Conservation (phyloP, 2,888 invertebrate genomes). For the Sinohyriopsis cumingii region DNA sequence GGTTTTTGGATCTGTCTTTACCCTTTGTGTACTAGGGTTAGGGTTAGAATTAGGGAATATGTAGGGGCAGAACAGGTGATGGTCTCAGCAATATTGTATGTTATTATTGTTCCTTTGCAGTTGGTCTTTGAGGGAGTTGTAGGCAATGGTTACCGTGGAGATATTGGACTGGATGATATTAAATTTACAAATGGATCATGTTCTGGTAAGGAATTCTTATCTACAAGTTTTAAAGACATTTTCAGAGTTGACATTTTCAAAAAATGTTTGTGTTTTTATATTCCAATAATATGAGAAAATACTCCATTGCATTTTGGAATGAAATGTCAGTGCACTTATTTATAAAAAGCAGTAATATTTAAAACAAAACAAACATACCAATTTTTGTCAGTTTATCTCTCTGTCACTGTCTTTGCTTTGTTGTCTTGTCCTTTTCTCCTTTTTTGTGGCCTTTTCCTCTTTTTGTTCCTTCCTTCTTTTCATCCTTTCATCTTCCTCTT, state of each 20-base stretch:
- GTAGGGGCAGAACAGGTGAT: no score
- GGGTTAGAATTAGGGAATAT: no score
- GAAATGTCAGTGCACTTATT: neutral
- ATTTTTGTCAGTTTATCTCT: neutral
- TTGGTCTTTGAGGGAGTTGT: slow-evolving; percentile 46
- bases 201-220: slow-evolving; percentile 24
- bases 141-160: slow-evolving; percentile 38
- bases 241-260: neutral
- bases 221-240: neutral
- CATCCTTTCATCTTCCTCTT: neutral
- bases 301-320: neutral
- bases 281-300: neutral
- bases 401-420: neutral
- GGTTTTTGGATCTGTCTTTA: no score
- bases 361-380: neutral
- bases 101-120: slow-evolving; percentile 15
- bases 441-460: neutral
- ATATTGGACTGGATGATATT: slow-evolving; percentile 56
- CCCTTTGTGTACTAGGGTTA: no score
- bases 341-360: neutral
- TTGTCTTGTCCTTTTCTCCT: neutral
- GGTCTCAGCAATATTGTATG: no score
- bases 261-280: neutral
- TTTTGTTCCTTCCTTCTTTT: neutral
- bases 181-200: slow-evolving; percentile 37